These are phyloP conservation scores for Drosophila subsilvestris DNA, from an alignment of 2,888 invertebrate species.

Conservation along the genomic window DNA sequence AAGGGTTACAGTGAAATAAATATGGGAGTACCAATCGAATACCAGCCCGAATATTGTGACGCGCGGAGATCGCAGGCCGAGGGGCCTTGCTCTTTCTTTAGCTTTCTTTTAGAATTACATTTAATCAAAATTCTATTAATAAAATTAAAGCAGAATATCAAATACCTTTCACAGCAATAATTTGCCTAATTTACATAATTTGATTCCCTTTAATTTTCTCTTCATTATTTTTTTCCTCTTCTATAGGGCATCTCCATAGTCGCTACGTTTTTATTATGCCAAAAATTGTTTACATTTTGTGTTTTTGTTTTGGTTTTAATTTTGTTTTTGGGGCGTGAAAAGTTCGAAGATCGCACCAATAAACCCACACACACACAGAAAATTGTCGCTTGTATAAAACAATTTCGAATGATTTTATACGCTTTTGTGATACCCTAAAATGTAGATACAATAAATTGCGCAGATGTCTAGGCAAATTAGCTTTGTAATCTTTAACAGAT, in stretches of 20 bases:
- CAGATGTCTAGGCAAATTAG: not conserved
- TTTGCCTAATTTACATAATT: too few species aligned
- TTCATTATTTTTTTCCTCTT: not conserved
- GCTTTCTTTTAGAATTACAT: too few species aligned
- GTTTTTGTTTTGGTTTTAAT: constrained; percentile 13
- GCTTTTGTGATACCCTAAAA: not conserved
- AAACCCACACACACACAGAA: constrained; percentile 4
- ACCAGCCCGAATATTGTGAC: too few species aligned
- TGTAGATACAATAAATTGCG: not conserved
- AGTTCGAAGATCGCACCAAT: constrained; percentile 4
- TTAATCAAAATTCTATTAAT: too few species aligned
- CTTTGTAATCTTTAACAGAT: constrained; percentile 11
- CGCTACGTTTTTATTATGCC: not conserved
- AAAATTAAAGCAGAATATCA: too few species aligned
- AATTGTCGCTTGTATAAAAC: constrained; percentile 29
- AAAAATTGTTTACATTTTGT: not conserved
- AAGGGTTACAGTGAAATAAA: not conserved
- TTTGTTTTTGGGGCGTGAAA: constrained; percentile 5
- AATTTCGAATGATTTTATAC: constrained; percentile 14
- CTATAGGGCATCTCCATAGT: not conserved
- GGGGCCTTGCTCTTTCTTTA: too few species aligned
- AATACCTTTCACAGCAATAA: too few species aligned
- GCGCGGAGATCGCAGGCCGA: too few species aligned
- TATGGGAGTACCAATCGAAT: too few species aligned
- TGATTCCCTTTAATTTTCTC: too few species aligned